Base-by-base conservation (phyloP, 1,140 invertebrate species). In the Hylaeus anthracinus region DNA sequence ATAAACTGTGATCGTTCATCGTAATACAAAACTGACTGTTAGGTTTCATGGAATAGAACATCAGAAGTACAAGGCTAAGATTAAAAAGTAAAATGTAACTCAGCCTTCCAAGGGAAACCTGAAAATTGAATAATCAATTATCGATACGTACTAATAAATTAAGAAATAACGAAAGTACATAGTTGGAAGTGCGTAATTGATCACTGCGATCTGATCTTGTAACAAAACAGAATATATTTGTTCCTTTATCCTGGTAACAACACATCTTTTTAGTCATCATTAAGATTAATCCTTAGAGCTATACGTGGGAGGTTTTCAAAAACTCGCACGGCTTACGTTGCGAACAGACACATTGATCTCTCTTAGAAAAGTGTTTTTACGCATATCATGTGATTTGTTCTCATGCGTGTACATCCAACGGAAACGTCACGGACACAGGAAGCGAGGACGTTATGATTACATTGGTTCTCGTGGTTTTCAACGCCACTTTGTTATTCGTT, bases 151-250 rank as follows among this genome's bases (percentile, higher is more conserved):
- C 26, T 26, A 26, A 26, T 26, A 26, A 26, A 26, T 26, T 26
- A 26, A 26, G 26, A 26, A 26, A 26, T 26, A 26, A 26, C 26
- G 26, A 26, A 26, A 26, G 26, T 26, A 26, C 26, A 26, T 26
- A 26, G 26, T 26, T 26, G 51, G 51, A 51, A 45, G 43, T 51
- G 51, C 45, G 45, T 6, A 51, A 51, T 51, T 51, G 6, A 74
- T 51, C n/a, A 14, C 10, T 26, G 4, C 64, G 2, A 1, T 12
- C 12, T 26, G 51, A 3, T 69, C 43, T 69, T 5, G 53, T 56
- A 69, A 78, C 65, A 78, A 78, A 76, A 76, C 51, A 67, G 12
- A 55, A 69, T 76, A 76, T 67, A 76, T 76, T 76, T 75, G 63
- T 67, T n/a, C 64, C 63, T 76, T 58, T 67, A 69, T 67, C 6